A percentile compares a stretch with the other conserved stretches of the same genome.
Evolutionary conservation across 2,888 invertebrate genomes (phyloP).

Genomic region (Phasia obesa): DNA sequence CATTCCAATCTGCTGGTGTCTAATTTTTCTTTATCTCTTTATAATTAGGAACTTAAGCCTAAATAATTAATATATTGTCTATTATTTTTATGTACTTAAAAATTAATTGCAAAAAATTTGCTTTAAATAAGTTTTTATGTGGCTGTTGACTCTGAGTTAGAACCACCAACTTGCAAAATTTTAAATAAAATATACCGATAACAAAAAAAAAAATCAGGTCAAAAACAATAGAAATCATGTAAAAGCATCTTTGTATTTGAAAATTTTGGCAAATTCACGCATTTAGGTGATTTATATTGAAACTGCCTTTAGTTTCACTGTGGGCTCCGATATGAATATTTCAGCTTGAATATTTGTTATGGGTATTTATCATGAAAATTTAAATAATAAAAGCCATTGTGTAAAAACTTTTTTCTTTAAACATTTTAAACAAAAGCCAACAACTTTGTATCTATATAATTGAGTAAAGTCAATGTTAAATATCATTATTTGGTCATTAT

Average conservation of each 20-base stretch:
- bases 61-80: too few species aligned
- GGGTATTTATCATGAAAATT: conserved; percentile 50
- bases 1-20: too few species aligned
- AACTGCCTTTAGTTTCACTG: neutral
- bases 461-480: conserved; percentile 81
- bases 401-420: conserved; percentile 13
- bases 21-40: too few species aligned
- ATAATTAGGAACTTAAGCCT: too few species aligned
- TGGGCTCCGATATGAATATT: conserved; percentile 12
- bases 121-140: too few species aligned
- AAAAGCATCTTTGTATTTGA: neutral
- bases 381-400: neutral
- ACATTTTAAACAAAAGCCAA: conserved; percentile 12
- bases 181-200: too few species aligned
- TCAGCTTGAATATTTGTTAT: conserved; percentile 34
- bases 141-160: too few species aligned
- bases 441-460: conserved; percentile 74
- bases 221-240: neutral
- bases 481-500: conserved; percentile 65
- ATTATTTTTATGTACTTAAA: too few species aligned
- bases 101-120: too few species aligned
- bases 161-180: too few species aligned
- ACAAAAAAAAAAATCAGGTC: neutral
- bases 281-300: conserved; percentile 18
- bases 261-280: conserved; percentile 34